These are phyloP conservation scores for Drosophila putrida DNA, from an alignment of 2,888 invertebrate genomes.

Conservation along the genomic window DNA sequence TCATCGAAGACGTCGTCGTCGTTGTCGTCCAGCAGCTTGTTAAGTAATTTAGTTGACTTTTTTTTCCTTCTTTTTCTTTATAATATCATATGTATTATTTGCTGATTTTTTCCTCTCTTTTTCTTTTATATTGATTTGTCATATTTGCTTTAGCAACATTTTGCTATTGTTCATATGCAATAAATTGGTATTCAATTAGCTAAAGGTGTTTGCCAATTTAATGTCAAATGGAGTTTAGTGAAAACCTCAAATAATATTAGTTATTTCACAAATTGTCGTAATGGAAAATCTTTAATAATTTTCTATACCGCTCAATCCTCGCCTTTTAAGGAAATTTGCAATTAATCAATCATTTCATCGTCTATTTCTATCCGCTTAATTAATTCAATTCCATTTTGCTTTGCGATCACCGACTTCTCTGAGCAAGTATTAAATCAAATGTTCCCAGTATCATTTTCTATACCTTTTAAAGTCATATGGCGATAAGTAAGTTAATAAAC, in stretches of 20 bases:
- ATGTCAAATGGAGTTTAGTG: constrained; percentile 1
- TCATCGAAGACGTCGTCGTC: constrained; percentile 57
- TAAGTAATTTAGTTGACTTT: constrained; percentile 76
- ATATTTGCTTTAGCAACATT: constrained; percentile 49
- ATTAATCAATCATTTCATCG: constrained; percentile 55
- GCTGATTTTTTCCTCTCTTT: constrained; percentile 17
- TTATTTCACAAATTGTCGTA: not conserved
- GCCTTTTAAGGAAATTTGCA: constrained; percentile 52
- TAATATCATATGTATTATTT: constrained; percentile 38
- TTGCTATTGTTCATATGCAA: constrained; percentile 57
- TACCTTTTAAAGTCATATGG: constrained; percentile 47
- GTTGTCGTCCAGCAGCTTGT: constrained; percentile 58
- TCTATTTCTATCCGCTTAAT: constrained; percentile 40
- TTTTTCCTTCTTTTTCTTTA: constrained; percentile 32
- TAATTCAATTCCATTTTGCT: constrained; percentile 44
- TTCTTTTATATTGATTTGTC: constrained; percentile 23
- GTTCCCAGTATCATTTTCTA: constrained; percentile 36
- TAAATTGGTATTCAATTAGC: constrained; percentile 68
- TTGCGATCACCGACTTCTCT: constrained; percentile 32
- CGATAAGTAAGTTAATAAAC: constrained; percentile 37
- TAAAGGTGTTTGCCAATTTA: constrained; percentile 61
- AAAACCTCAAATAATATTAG: not conserved
- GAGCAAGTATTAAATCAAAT: constrained; percentile 25
- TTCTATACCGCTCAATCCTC: not conserved
- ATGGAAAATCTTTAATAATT: constrained; percentile 4